Evolutionary conservation across 2,888 invertebrate genomes (phyloP).

Genomic region (Tenthredo scrophulariae): DNA sequence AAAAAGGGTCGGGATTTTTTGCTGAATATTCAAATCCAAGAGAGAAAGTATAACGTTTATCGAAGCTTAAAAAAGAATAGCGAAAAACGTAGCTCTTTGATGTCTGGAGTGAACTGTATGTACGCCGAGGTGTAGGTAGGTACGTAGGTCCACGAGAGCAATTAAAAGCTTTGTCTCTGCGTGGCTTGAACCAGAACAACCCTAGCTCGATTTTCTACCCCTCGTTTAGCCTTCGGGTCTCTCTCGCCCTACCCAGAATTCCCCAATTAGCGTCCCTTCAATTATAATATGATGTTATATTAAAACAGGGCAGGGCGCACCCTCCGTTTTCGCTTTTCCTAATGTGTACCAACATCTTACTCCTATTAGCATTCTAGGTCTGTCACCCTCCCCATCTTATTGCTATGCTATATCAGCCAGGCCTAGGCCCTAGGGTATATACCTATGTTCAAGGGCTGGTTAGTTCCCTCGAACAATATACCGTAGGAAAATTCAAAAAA

Average conservation of each 20-base stretch:
- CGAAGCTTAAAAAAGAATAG: conserved; percentile 1
- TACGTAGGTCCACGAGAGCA: conserved; percentile 22
- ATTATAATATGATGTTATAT: conserved; percentile 49
- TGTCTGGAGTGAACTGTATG: conserved; percentile 35
- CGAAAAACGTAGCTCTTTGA: conserved; percentile 16
- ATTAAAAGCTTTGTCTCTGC: conserved; percentile 45
- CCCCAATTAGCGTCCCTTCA: conserved; percentile 48
- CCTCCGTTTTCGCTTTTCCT: not conserved
- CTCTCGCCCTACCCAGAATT: conserved; percentile 1
- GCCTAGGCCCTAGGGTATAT: not conserved
- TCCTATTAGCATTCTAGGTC: conserved; percentile 29
- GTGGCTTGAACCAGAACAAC: not conserved
- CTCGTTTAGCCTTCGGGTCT: not conserved
- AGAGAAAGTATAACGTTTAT: conserved; percentile 13
- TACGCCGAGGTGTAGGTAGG: not conserved
- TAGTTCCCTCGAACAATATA: not conserved
- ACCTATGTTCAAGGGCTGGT: not conserved
- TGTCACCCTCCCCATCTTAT: not conserved
- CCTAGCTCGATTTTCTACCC: not conserved
- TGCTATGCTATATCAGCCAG: not conserved
- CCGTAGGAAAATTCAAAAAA: no score
- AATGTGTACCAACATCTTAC: conserved; percentile 39
- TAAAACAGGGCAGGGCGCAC: conserved; percentile 35
- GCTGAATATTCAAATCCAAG: conserved; percentile 35
- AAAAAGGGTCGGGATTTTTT: conserved; percentile 8